Base-by-base conservation (phyloP, 2,888 invertebrate species). In the Yponomeuta sedellus region DNA sequence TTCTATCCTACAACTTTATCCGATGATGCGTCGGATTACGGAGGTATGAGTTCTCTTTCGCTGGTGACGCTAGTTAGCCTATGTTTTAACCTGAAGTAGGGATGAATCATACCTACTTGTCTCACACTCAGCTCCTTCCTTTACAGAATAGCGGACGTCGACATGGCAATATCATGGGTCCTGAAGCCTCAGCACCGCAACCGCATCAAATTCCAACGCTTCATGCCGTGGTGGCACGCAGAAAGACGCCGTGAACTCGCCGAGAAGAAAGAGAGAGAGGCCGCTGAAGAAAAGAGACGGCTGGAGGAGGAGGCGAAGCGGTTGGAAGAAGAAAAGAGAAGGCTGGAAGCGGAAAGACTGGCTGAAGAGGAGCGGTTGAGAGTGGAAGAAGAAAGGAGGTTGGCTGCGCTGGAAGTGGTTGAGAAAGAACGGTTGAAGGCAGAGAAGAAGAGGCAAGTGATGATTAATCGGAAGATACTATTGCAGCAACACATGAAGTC, bases 181-280 rank as follows among this genome's bases (percentile, higher is more conserved):
- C 77, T 93, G n/a, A 85, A 85, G 66, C 86, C 89, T 0, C 86
- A 91, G 52, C 92, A 93, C 69, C 77, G 93, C 1, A 71, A 81
- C n/a, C 73, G 88, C 19, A 80, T 92, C 6, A 88, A 87, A 81
- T 92, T 92, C 78, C 92, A 92, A 70, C 77, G 91, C 0, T 88
- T 92, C 75, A 88, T 86, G 85, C 92, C 92, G 1, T 88, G 87
- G 86, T 84, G 91, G 88, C 87, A 91, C 73, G 81, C 81, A 1
- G 81, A 81, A 73, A 81, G 76, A 65, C 77, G 91, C 58, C 78
- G 80, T 66, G 88, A 88, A 71, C 68, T 83, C 0, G 88, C 85
- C 0, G 87, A 88, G 67, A 85, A 78, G 74, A 85, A 84, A 64
- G 75, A 74, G 64, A 73, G 66, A 66, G 77, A 78, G 56, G 78